Conservation (phyloP, 2,888 invertebrate species). For the Cotesia congregata region DNA sequence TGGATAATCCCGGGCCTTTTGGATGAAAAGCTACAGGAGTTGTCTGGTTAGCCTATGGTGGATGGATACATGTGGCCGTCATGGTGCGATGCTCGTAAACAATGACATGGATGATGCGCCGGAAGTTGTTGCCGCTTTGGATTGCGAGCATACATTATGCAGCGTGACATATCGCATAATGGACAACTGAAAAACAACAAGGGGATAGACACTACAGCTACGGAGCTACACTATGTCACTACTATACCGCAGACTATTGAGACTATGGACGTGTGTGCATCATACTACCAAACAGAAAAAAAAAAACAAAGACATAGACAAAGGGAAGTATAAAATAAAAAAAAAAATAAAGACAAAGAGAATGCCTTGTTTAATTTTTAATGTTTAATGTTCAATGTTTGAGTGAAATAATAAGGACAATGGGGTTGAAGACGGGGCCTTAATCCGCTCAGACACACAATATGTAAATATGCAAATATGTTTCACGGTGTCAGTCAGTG, state of each 20-base stretch:
- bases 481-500: conserved; percentile 17
- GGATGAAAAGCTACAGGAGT: conserved; percentile 18
- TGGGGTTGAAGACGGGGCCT: background rate
- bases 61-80: conserved; percentile 53
- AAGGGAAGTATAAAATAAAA: no score
- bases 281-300: no score
- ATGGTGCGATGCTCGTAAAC: conserved; percentile 63
- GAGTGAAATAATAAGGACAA: background rate
- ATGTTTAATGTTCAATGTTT: background rate
- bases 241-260: background rate
- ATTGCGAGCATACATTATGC: conserved; percentile 59
- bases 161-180: conserved; percentile 31
- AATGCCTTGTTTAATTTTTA: background rate
- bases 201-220: conserved; percentile 22
- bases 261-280: background rate
- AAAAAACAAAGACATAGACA: no score
- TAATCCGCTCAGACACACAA: background rate
- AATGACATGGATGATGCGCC: conserved; percentile 61
- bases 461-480: background rate
- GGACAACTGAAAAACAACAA: conserved; percentile 14
- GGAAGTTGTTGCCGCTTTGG: conserved; percentile 62
- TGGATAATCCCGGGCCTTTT: conserved; percentile 9
- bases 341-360: conserved; percentile 1
- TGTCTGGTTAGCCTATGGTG: conserved; percentile 6
- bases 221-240: background rate